Percentiles rank a stretch among this genome's conserved stretches.
phyloP scores from a whole-genome alignment of 2,888 invertebrate genomes.

The Conchocele bisecta region DNA sequence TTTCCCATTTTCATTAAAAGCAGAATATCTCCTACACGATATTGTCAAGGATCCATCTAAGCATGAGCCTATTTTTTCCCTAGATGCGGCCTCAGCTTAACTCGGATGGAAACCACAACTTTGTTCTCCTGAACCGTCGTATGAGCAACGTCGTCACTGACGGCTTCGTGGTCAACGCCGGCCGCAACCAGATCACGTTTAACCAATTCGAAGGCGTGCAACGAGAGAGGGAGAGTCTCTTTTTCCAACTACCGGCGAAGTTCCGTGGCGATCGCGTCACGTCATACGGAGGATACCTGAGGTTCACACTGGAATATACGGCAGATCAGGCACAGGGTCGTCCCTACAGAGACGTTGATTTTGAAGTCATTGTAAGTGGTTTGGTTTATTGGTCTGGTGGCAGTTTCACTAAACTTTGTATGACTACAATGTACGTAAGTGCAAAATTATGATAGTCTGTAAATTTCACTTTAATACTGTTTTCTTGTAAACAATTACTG shows the following conservation, averaged over 20 bases:
- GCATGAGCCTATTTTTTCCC: not conserved
- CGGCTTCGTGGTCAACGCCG: conserved; percentile 81
- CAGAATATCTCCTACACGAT: too few relatives aligned
- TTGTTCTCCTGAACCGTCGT: conserved; percentile 80
- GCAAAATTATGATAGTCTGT: too few relatives aligned
- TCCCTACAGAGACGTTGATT: conserved; percentile 89
- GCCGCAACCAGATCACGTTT: conserved; percentile 82
- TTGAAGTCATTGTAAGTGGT: conserved; percentile 87
- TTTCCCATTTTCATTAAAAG: too few relatives aligned
- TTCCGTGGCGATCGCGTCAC: conserved; percentile 86
- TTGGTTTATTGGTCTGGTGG: too few relatives aligned
- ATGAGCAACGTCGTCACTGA: conserved; percentile 79
- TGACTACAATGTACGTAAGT: too few relatives aligned
- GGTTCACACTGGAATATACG: conserved; percentile 89
- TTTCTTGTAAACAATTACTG: too few relatives aligned
- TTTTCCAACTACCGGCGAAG: conserved; percentile 76
- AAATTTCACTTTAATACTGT: too few relatives aligned
- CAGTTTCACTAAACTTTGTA: too few relatives aligned
- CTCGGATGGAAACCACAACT: conserved; percentile 78
- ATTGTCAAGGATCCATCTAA: too few relatives aligned
- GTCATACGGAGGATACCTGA: conserved; percentile 93
- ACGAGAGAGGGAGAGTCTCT: conserved; percentile 77
- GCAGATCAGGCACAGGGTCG: conserved; percentile 83
- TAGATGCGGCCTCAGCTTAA: conserved; percentile 77
- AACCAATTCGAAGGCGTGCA: conserved; percentile 75